phyloP scores from a whole-genome alignment of 2,113 vertebrate genomes.

The Cisticola juncidis region DNA sequence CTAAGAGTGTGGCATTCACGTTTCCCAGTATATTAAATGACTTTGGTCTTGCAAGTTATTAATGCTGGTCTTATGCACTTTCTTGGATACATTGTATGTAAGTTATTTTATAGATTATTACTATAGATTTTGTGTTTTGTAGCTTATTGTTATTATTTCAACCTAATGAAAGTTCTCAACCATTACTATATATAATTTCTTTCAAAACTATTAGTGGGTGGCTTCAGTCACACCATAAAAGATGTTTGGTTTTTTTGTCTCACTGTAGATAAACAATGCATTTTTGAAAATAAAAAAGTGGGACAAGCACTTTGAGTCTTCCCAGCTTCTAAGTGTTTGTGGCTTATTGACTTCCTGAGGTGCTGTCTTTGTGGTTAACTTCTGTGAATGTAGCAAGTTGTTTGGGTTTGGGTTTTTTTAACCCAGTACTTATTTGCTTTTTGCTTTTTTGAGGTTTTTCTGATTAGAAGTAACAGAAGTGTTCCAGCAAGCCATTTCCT shows the following conservation, averaged over 20 bases:
- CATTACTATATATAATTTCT: background rate
- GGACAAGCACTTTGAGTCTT: background rate
- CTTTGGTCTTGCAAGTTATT: background rate
- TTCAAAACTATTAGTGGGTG: background rate
- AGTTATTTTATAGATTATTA: background rate
- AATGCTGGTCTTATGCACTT: background rate
- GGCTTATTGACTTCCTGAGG: background rate
- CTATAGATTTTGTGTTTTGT: background rate
- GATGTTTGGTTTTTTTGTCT: background rate
- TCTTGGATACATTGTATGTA: background rate
- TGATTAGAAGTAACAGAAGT: background rate
- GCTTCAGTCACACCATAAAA: background rate
- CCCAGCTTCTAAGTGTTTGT: background rate
- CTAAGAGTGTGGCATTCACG: background rate
- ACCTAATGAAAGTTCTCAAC: background rate
- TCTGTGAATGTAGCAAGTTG: background rate
- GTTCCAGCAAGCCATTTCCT: background rate
- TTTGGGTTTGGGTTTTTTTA: background rate
- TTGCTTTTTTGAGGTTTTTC: background rate
- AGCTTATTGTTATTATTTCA: background rate
- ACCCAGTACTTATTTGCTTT: background rate
- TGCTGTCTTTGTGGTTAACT: background rate
- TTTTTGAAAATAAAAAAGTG: background rate
- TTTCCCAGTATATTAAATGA: background rate
- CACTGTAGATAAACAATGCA: background rate